Conservation (phyloP, 1,140 invertebrate species). For the Cataglyphis hispanica region DNA sequence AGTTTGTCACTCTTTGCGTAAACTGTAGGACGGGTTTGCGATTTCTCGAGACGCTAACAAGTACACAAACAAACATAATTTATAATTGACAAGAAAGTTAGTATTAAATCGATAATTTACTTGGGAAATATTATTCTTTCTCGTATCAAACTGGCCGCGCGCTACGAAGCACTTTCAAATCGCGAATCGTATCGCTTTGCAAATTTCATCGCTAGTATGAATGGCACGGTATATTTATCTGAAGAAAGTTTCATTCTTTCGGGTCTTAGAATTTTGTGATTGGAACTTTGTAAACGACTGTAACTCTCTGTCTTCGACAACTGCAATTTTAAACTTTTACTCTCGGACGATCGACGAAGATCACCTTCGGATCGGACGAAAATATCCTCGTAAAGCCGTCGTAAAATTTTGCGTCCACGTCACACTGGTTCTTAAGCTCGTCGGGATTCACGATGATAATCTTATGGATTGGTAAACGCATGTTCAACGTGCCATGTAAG, state of each 20-base stretch:
- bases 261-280: slow-evolving; percentile 15
- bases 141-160: not conserved
- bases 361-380: slow-evolving; percentile 38
- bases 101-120: slow-evolving; percentile 34
- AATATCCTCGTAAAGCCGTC: slow-evolving; percentile 50
- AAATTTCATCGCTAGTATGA: not conserved
- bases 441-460: slow-evolving; percentile 39
- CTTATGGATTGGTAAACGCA: slow-evolving; percentile 34
- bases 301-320: slow-evolving; percentile 32
- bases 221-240: slow-evolving; percentile 11
- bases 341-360: slow-evolving; percentile 30
- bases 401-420: slow-evolving; percentile 48
- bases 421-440: slow-evolving; percentile 41
- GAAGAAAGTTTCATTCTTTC: slow-evolving; percentile 19
- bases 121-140: slow-evolving; percentile 10
- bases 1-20: slow-evolving; percentile 62
- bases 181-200: slow-evolving; percentile 16
- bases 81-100: slow-evolving; percentile 50
- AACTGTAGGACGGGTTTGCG: slow-evolving; percentile 46
- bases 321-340: slow-evolving; percentile 43
- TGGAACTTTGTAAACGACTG: slow-evolving; percentile 1
- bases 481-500: slow-evolving; percentile 11
- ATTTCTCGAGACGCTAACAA: slow-evolving; percentile 17
- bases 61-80: slow-evolving; percentile 39
- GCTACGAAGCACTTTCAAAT: not conserved